phyloP scores from a whole-genome alignment of 2,113 vertebrate genomes.

The Desmodus rotundus region DNA sequence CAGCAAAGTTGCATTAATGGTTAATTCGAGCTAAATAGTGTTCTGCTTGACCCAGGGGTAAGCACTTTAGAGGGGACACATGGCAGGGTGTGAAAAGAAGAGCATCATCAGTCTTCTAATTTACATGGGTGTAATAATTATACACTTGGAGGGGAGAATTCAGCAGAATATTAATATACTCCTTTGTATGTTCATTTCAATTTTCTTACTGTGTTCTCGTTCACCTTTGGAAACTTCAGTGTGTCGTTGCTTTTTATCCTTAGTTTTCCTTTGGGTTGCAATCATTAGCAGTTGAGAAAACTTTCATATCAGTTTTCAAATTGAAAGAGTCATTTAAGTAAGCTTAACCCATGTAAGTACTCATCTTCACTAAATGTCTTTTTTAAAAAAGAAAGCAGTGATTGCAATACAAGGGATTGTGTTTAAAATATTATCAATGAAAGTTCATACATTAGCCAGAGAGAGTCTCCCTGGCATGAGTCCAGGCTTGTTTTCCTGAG shows the following conservation, averaged over 20 bases:
- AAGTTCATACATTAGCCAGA: not conserved
- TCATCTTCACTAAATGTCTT: not conserved
- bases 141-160: not conserved
- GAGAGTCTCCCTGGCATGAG: conserved; percentile 5
- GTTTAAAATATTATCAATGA: conserved; percentile 37
- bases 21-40: not conserved
- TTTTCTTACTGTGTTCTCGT: not conserved
- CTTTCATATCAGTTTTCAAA: not conserved
- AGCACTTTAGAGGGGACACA: rapidly evolving
- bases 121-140: not conserved
- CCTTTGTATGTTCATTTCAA: not conserved
- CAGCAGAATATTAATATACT: not conserved
- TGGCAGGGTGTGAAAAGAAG: not conserved
- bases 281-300: not conserved
- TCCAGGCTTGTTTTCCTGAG: conserved; percentile 14
- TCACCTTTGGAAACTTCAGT: not conserved
- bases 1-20: not conserved
- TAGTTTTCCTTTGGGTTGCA: not conserved
- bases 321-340: not conserved
- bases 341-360: not conserved
- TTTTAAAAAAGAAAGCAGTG: not conserved
- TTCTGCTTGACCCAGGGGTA: not conserved
- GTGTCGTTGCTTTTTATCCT: not conserved
- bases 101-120: not conserved
- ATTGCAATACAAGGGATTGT: not conserved